These are phyloP conservation scores for Anodontia alba DNA, from an alignment of 2,888 invertebrate species.

Conservation along the genomic window DNA sequence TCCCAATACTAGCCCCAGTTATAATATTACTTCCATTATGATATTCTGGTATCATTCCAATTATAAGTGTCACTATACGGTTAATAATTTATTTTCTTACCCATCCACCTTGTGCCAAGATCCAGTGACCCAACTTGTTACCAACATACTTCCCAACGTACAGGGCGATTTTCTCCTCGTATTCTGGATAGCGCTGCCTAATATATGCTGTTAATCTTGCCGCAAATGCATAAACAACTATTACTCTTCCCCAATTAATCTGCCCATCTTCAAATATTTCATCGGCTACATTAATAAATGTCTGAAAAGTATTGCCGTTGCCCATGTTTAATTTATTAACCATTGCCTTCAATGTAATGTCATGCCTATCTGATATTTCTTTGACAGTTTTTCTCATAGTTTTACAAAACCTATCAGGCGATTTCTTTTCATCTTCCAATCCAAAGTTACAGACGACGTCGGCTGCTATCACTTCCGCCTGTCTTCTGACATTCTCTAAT, in stretches of 20 bases:
- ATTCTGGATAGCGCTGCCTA: slow-evolving; percentile 54
- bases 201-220: slow-evolving; percentile 76
- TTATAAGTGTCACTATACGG: too few species aligned
- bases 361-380: slow-evolving; percentile 80
- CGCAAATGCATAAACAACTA: slow-evolving; percentile 83
- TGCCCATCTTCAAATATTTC: slow-evolving; percentile 83
- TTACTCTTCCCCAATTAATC: slow-evolving; percentile 83
- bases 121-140: slow-evolving; percentile 81
- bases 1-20: too few species aligned
- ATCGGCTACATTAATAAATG: slow-evolving; percentile 81
- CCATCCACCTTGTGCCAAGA: slow-evolving; percentile 83
- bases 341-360: slow-evolving; percentile 81
- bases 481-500: slow-evolving; percentile 73
- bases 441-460: slow-evolving; percentile 75
- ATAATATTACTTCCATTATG: too few species aligned
- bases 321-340: slow-evolving; percentile 78
- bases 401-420: slow-evolving; percentile 78
- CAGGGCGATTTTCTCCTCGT: slow-evolving; percentile 76
- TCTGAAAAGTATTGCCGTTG: slow-evolving; percentile 74
- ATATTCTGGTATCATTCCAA: too few species aligned
- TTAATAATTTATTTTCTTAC: slow-evolving; percentile 72
- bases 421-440: slow-evolving; percentile 67
- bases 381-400: slow-evolving; percentile 82
- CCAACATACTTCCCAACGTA: slow-evolving; percentile 82
- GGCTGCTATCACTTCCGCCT: slow-evolving; percentile 75